Evolutionary conservation across 2,113 vertebrate genomes (phyloP), one percentile per base, ranked within the genome.

Genomic region (Sorex fumeus): DNA sequence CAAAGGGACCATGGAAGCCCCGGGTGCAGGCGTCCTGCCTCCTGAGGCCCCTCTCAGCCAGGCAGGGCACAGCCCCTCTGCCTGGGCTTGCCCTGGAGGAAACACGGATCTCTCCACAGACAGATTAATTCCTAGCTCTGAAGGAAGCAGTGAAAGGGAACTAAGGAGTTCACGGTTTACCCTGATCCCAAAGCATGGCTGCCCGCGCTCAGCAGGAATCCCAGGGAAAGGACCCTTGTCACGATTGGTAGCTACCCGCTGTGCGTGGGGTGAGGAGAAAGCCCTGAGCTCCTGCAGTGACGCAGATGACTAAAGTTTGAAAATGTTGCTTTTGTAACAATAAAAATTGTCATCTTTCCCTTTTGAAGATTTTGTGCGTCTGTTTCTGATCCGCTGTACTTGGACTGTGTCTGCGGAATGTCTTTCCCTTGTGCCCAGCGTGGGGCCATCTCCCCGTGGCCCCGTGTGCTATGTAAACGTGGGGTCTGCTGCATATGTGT

Each of bases 211-310:
- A 43, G 69, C 94, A 93, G 84, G 77, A 82, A 62, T 78, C 92
- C 30, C 67, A 81, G 76, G 40, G 40, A 40, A 88, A 95, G 74
- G 91, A 82, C 81, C 32, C 45, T 89, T 84, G 84, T 91, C 94
- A 89, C 8, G 32, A 95, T 96, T 92, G 92, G 88, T 95, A 94
- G 96, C 93, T 97, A 95, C 95, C 96, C 96, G 91, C 92, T 94
- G 94, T 96, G 96, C 96, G 96, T 96, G 96, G 95, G 96, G 95
- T 95, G 96, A 96, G 95, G 95, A 94, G 95, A 92, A 96, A 94
- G 81, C 96, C 95, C 96, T 95, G 94, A 93, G 96, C 93, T 96
- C 94, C 95, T 97, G 95, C 74, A 94, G 87, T 95, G 96, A 95
- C 43, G 94, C 94, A 96, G 92, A 94, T 96, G 84, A 96, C 87